Conservation (phyloP, 2,888 invertebrate species). For the Trileptium ribeirensis region DNA sequence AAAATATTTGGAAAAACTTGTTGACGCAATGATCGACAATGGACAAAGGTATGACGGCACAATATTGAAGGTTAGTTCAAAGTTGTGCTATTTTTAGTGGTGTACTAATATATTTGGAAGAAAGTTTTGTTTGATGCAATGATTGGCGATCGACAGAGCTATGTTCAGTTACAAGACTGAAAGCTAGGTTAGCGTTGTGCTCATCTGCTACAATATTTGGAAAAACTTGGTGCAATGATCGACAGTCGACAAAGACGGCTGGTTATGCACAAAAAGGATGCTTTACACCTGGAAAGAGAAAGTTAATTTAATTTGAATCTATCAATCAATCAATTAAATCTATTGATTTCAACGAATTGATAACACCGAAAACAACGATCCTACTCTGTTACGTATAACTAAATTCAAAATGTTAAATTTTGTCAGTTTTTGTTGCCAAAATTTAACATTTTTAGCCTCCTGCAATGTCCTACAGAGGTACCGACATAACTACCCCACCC, state of each 20-base stretch:
- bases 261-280: too few species aligned
- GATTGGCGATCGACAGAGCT: conserved; percentile 93
- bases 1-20: conserved; percentile 91
- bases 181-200: conserved; percentile 60
- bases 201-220: conserved; percentile 90
- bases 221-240: conserved; percentile 94
- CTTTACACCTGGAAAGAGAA: too few species aligned
- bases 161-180: conserved; percentile 90
- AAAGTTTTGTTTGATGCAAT: conserved; percentile 95
- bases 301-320: too few species aligned
- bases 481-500: too few species aligned
- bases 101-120: conserved; percentile 90
- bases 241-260: conserved; percentile 94
- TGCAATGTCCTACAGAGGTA: too few species aligned
- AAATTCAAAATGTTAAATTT: too few species aligned
- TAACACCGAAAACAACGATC: too few species aligned
- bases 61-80: conserved; percentile 76
- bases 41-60: conserved; percentile 91
- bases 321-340: too few species aligned
- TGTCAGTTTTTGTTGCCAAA: too few species aligned
- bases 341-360: too few species aligned
- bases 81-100: conserved; percentile 69
- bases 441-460: too few species aligned
- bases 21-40: conserved; percentile 94
- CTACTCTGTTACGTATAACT: too few species aligned